These are phyloP conservation scores for Mamestra brassicae DNA, from an alignment of 2,888 invertebrate species.

Conservation along the genomic window DNA sequence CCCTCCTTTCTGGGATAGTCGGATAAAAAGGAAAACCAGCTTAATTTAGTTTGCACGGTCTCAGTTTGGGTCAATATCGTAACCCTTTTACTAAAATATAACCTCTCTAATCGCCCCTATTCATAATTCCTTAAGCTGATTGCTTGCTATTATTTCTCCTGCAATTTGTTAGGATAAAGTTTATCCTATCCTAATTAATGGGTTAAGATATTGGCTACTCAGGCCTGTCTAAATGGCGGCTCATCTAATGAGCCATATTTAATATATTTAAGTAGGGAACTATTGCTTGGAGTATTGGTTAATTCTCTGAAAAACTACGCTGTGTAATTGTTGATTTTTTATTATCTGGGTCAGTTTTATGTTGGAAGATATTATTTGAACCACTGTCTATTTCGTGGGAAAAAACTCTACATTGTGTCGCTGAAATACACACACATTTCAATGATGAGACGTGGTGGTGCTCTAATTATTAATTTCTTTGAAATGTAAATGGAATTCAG, in stretches of 20 bases:
- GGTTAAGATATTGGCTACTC: constrained; percentile 32
- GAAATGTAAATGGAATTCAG: constrained; percentile 26
- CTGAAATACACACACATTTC: not conserved
- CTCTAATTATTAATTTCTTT: constrained; percentile 9
- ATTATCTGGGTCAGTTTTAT: not conserved
- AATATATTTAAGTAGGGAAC: not conserved
- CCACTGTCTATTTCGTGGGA: too few relatives aligned
- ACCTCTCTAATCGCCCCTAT: constrained; percentile 30
- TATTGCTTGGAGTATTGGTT: not conserved
- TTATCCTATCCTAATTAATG: constrained; percentile 39
- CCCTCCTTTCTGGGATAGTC: too few relatives aligned
- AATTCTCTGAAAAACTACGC: not conserved
- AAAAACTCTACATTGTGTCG: not conserved
- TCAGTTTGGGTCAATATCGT: not conserved
- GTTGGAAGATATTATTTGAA: not conserved
- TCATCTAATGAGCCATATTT: constrained; percentile 17
- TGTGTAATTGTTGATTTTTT: not conserved
- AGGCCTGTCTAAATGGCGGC: constrained; percentile 1
- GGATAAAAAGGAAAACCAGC: not conserved
- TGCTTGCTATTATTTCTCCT: constrained; percentile 32
- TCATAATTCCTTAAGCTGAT: constrained; percentile 47
- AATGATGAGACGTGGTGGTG: not conserved
- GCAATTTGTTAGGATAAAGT: constrained; percentile 34
- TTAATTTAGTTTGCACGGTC: not conserved
- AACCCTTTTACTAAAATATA: constrained; percentile 36